These are phyloP conservation scores for Sternotherus odoratus DNA, from an alignment of 2,797 vertebrate species.

Conservation along the genomic window DNA sequence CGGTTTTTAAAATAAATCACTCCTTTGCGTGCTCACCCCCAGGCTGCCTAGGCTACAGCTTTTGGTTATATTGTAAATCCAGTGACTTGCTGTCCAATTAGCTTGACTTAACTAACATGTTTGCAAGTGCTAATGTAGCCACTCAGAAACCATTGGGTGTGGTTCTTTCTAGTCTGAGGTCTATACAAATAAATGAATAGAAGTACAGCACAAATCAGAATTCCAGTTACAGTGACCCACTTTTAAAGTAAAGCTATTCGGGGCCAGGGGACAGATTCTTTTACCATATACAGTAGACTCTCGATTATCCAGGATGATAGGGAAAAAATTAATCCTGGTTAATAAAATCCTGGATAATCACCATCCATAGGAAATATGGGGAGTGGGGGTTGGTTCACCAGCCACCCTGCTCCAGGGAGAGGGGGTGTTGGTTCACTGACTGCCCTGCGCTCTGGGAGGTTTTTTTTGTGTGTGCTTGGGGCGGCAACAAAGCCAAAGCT, in stretches of 20 bases:
- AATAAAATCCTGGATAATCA: no score
- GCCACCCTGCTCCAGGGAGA: no score
- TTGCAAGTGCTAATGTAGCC: slow-evolving; percentile 8
- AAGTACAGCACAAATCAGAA: neutral
- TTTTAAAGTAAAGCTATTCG: slow-evolving; percentile 40
- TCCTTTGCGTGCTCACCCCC: fast-evolving
- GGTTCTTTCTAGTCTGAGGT: neutral
- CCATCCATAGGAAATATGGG: no score
- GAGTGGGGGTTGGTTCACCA: no score
- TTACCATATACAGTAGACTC: no score
- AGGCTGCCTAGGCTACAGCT: neutral
- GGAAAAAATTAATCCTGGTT: no score
- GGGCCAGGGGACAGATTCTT: fast-evolving
- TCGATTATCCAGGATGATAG: no score
- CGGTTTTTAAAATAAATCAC: neutral
- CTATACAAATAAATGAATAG: neutral
- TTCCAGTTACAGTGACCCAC: neutral
- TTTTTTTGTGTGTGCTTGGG: no score
- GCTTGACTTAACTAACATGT: slow-evolving; percentile 8
- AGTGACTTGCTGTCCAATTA: slow-evolving; percentile 59
- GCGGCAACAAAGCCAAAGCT: no score
- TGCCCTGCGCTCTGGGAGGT: no score
- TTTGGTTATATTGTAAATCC: neutral
- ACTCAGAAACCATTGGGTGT: neutral
- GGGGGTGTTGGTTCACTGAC: no score